Evolutionary conservation across 1,140 invertebrate species (phyloP).

Genomic region (Leptonema lineaticorne): DNA sequence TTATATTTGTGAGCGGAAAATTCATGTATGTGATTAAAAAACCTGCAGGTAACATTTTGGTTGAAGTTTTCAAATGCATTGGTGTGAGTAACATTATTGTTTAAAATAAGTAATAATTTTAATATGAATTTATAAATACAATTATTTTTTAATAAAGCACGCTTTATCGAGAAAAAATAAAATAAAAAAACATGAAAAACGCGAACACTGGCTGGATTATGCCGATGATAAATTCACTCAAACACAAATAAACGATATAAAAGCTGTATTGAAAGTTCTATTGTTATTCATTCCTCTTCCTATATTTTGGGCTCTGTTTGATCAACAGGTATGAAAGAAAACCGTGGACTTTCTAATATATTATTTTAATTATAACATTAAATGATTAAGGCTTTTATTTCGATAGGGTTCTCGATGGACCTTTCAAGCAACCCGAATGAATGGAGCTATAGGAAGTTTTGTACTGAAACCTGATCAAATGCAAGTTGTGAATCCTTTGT

Average conservation of each 20-base stretch:
- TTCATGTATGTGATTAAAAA: constrained; percentile 73
- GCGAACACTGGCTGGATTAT: constrained; percentile 80
- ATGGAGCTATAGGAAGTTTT: constrained; percentile 61
- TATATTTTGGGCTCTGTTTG: constrained; percentile 81
- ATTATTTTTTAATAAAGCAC: constrained; percentile 45
- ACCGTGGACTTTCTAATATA: neutral
- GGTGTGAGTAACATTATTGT: constrained; percentile 63
- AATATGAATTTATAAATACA: constrained; percentile 28
- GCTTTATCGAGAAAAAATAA: constrained; percentile 50
- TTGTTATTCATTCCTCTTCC: constrained; percentile 77
- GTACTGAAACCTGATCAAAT: constrained; percentile 78
- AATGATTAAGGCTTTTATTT: neutral
- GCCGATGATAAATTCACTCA: constrained; percentile 69
- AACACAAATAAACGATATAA: constrained; percentile 69
- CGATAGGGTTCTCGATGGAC: constrained; percentile 61
- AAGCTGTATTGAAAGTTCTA: constrained; percentile 65
- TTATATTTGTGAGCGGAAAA: constrained; percentile 80
- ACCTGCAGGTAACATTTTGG: constrained; percentile 81
- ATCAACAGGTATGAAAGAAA: constrained; percentile 63
- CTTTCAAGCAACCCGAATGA: constrained; percentile 69
- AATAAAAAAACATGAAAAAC: constrained; percentile 54
- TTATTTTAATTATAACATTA: neutral
- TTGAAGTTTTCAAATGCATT: constrained; percentile 75
- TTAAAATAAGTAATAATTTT: neutral
- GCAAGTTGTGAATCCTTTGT: constrained; percentile 76